phyloP scores from a whole-genome alignment of 2,113 vertebrate species.

The Carassius auratus region DNA sequence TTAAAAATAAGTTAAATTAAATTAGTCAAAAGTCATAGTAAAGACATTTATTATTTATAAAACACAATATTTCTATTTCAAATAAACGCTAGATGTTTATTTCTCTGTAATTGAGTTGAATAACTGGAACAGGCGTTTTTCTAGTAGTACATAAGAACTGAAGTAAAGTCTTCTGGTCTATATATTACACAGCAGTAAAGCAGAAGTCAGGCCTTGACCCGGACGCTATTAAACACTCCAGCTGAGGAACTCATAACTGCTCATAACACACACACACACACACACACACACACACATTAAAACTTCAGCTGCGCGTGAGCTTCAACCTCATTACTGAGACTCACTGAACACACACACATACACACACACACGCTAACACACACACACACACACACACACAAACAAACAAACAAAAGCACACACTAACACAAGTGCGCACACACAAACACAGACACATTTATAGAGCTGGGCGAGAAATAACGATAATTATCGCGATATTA shows the following conservation, averaged over 20 bases:
- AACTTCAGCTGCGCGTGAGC: conserved; percentile 40
- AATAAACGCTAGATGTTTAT: not conserved
- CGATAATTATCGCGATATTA: too few relatives aligned
- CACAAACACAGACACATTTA: too few relatives aligned
- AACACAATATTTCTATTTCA: not conserved
- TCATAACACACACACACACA: conserved; percentile 26
- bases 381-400: too few relatives aligned
- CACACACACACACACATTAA: conserved; percentile 43
- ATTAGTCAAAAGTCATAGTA: too few relatives aligned
- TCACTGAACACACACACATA: too few relatives aligned
- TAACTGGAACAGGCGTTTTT: too few relatives aligned
- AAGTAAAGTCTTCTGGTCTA: conserved; percentile 40
- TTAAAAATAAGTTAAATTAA: too few relatives aligned
- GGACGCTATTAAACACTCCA: conserved; percentile 35
- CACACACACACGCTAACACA: too few relatives aligned
- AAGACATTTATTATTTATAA: too few relatives aligned
- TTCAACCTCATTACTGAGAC: conserved; percentile 47
- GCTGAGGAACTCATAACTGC: conserved; percentile 40
- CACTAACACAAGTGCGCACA: too few relatives aligned
- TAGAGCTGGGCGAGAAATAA: too few relatives aligned
- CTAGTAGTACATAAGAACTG: not conserved
- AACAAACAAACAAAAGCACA: too few relatives aligned
- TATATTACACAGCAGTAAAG: conserved; percentile 44
- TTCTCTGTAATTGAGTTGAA: not conserved
- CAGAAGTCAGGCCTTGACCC: conserved; percentile 45